Evolutionary conservation across 2,113 vertebrate genomes (phyloP), one percentile per base, ranked within the genome.

Genomic region (Rattus rattus): DNA sequence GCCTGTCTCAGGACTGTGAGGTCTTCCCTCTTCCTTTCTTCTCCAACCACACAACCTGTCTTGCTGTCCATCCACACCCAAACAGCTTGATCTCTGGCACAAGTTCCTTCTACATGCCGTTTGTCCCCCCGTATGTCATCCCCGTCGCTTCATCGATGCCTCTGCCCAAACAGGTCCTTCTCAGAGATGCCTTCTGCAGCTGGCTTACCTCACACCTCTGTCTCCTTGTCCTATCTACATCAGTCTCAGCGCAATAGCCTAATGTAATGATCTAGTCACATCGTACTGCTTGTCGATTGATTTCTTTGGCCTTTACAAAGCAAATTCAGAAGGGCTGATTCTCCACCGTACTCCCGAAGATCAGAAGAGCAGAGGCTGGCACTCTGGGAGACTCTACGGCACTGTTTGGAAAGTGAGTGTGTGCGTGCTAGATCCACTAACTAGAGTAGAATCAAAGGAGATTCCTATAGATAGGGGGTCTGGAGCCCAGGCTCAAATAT

Each of bases 41-140:
- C 77, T 90, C 65, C 16, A 1, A 5, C 79, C 13, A 73, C 30
- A 56, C 7, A 54, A 33, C 39, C 30, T 9, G 43, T 28, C 47
- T 67, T 91, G 33, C 56, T 36, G 10, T 43, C 7, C 20, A 1
- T 2, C 16, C 0, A 16, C 1, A 2, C 7, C 52, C 56, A 52
- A 5, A 56, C 0, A 39, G 8, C 36, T 65, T 30, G 17, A 11
- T 14, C 65, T 86, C 36, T n/a, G 7, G 12, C 17, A 8, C 13
- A 7, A 12, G 4, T 17, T 30, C 39, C 59, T 75, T 83, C 61
- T 54, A 12, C 72, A 63, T 69, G 10, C 56, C 14, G 3, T 6
- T 24, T 9, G 2, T 1, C 56, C 30, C 4, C 1, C 39, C 26
- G 4, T 8, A 12, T 39, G 59, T 6, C 67, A 52, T n/a, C 4